Evolutionary conservation across 2,113 vertebrate genomes (phyloP).

Genomic region (Ameiurus melas): DNA sequence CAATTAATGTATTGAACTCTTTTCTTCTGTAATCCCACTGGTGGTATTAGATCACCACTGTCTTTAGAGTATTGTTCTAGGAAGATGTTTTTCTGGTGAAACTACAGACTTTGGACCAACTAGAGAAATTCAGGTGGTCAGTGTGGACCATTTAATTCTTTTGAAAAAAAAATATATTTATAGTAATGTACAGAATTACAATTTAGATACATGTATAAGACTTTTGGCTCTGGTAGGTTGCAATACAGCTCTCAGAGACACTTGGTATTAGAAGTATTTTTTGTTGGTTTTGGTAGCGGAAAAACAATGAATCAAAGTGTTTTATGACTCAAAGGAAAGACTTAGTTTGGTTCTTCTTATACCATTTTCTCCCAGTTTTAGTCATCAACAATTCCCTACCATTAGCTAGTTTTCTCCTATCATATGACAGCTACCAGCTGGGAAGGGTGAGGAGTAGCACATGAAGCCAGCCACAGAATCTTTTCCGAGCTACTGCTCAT

Average conservation of each 20-base stretch:
- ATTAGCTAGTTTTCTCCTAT: conserved; percentile 22
- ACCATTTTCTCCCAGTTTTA: conserved; percentile 8
- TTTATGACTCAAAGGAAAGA: conserved; percentile 21
- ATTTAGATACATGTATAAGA: neutral
- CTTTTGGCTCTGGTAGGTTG: neutral
- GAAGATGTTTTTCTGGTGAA: neutral
- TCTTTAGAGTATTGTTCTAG: too few relatives aligned
- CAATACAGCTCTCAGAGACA: neutral
- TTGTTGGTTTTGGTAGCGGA: neutral
- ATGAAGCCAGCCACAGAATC: neutral
- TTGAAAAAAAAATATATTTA: neutral
- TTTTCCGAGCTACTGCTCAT: neutral
- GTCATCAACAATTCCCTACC: conserved; percentile 1
- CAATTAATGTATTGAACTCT: neutral
- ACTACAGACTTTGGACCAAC: neutral
- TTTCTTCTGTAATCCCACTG: neutral
- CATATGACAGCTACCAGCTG: neutral
- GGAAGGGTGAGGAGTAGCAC: neutral
- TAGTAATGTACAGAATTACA: neutral
- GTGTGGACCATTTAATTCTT: neutral
- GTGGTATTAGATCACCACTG: neutral
- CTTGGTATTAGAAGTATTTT: neutral
- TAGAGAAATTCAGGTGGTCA: neutral
- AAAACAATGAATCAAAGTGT: conserved; percentile 22
- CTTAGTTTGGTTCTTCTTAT: conserved; percentile 2